Evolutionary conservation across 2,113 vertebrate genomes (phyloP).

Genomic region (Hystrix cristata): DNA sequence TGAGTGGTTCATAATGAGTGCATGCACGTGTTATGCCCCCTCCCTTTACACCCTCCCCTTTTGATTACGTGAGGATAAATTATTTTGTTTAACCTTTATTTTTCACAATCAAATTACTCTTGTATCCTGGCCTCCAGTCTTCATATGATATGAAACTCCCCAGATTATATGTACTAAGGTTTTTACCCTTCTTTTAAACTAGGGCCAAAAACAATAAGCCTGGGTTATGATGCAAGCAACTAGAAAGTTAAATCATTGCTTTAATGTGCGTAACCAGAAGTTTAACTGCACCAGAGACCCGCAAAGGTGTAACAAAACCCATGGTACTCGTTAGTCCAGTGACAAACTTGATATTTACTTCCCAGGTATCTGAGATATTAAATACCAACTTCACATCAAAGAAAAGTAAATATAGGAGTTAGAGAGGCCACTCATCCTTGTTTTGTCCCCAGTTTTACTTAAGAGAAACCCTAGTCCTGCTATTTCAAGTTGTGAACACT

Average conservation of each 20-base stretch:
- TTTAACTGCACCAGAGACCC: neutral
- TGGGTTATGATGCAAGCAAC: constrained; percentile 5
- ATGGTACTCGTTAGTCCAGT: neutral
- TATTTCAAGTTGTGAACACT: neutral
- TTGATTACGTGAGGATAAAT: constrained; percentile 64
- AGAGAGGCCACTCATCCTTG: neutral
- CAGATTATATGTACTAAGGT: constrained; percentile 69
- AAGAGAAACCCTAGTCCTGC: neutral
- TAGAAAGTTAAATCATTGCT: constrained; percentile 52
- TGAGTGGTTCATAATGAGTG: neutral
- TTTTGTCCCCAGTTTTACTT: neutral
- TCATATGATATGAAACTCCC: constrained; percentile 77
- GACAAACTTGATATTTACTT: neutral
- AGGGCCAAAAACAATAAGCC: constrained; percentile 56
- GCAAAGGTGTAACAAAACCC: neutral
- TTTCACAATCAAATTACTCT: constrained; percentile 78
- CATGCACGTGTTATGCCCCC: constrained; percentile 35
- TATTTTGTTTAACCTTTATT: constrained; percentile 78
- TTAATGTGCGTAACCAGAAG: constrained; percentile 36
- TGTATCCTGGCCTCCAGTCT: constrained; percentile 69
- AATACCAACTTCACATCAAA: neutral
- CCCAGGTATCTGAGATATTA: neutral
- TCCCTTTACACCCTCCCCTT: neutral
- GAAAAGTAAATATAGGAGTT: constrained; percentile 42
- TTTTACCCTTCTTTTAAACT: constrained; percentile 67